Percentiles rank a stretch among this genome's conserved stretches.
These are phyloP conservation scores for Andricus grossulariae DNA, from an alignment of 1,140 invertebrate genomes.

Conservation along the genomic window DNA sequence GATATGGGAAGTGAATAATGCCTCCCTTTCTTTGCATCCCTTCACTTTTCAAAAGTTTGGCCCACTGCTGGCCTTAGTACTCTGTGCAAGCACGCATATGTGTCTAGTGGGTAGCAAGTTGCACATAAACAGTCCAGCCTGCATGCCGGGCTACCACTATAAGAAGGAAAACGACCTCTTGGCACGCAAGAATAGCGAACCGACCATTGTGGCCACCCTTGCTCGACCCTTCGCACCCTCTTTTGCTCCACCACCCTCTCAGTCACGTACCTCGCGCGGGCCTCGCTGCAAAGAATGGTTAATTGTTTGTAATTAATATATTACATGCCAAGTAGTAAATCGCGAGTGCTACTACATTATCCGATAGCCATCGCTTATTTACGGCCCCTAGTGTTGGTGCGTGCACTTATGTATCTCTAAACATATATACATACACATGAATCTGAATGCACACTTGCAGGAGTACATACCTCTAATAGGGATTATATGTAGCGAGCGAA, in stretches of 20 bases:
- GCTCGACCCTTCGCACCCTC: background rate
- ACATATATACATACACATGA: background rate
- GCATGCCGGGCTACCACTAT: conserved; percentile 38
- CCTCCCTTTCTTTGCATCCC: background rate
- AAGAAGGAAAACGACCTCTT: conserved; percentile 59
- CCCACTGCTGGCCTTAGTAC: background rate
- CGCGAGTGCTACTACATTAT: conserved; percentile 54
- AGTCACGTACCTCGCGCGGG: conserved; percentile 47
- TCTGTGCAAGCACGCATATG: background rate
- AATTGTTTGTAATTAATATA: conserved; percentile 71
- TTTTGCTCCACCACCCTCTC: conserved; percentile 35
- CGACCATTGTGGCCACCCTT: conserved; percentile 56
- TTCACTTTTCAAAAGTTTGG: background rate
- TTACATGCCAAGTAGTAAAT: conserved; percentile 64
- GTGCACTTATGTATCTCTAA: background rate
- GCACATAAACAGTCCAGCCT: conserved; percentile 55
- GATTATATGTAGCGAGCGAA: conserved; percentile 15
- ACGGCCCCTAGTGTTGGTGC: conserved; percentile 32
- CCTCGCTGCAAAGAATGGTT: conserved; percentile 54
- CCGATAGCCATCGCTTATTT: conserved; percentile 63
- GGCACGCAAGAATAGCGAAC: conserved; percentile 65
- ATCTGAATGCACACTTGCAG: background rate
- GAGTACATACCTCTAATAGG: conserved; percentile 20
- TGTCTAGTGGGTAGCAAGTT: conserved; percentile 41
- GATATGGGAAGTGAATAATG: conserved; percentile 1